Conservation (phyloP, 2,113 vertebrate species). For the Acanthochromis polyacanthus region DNA sequence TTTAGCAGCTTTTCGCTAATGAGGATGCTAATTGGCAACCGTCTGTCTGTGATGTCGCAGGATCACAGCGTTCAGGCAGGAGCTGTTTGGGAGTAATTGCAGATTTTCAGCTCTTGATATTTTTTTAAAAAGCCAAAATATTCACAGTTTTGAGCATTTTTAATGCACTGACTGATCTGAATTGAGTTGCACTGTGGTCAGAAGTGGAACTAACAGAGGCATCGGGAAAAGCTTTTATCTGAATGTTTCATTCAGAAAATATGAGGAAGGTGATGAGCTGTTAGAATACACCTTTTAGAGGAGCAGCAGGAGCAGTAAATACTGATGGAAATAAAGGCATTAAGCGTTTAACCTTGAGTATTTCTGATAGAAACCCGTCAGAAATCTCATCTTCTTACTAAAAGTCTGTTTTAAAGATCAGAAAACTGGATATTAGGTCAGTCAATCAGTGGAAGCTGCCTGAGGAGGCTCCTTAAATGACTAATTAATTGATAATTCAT, state of each 20-base stretch:
- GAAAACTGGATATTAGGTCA: conserved; percentile 50
- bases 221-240: neutral
- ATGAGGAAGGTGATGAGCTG: neutral
- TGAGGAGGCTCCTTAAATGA: conserved; percentile 34
- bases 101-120: conserved; percentile 3
- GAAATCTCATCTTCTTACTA: conserved; percentile 1
- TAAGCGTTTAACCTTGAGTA: conserved; percentile 20
- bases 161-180: neutral
- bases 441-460: conserved; percentile 42
- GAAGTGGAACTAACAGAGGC: neutral
- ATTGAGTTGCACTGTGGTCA: neutral
- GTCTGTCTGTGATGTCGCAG: conserved; percentile 18
- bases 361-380: neutral
- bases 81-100: neutral
- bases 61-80: conserved; percentile 4
- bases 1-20: conserved; percentile 69
- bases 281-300: neutral
- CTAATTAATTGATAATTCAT: conserved; percentile 66
- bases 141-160: neutral
- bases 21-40: conserved; percentile 37
- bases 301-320: neutral
- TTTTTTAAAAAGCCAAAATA: neutral
- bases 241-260: conserved; percentile 1
- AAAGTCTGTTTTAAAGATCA: conserved; percentile 24
- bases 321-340: neutral